Evolutionary conservation across 2,888 invertebrate species (phyloP), one percentile per base, ranked within the genome.

Genomic region (Nomada ferruginata): DNA sequence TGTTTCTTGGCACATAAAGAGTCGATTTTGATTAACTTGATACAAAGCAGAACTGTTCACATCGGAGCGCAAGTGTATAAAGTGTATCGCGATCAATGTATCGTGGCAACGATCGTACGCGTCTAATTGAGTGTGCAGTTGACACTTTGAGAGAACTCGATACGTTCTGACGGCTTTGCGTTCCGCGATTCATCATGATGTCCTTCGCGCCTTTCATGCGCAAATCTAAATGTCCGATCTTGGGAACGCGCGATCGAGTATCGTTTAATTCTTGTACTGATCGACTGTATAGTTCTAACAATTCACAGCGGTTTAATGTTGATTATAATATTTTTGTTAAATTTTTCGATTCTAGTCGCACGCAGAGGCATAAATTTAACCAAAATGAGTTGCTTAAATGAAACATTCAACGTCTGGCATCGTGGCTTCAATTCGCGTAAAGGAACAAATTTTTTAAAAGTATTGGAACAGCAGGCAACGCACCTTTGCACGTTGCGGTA

Each of bases 61-160:
- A 23, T 52, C 26, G 52, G 44, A 52, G 70, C 65, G 55, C 55
- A 47, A 15, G 47, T 47, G 15, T 47, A 11, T 15, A 15, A 13
- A 15, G 64, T 26, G 52, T 74, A 74, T 69, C 70, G 47, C 47
- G 47, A 64, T n/a, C 57, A 47, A 44, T 18, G 73, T 57, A 77
- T 82, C 82, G 20, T 42, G 59, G 72, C 52, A 61, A 82, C 11
- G 66, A 72, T 79, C 52, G 64, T 52, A 23, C 72, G 64, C 68
- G 70, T 73, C 61, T 74, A 83, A 82, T 82, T 82, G 78, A 82
- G 77, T n/a, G 64, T 59, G 63, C 68, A 61, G 82, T 82, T 82
- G 82, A 83, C 83, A 83, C 82, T 80, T 82, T 50, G 65, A 57
- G 69, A 79, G 57, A 64, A 65, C 71, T 53, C 75, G 65, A 82